Percentiles rank a stretch among this genome's conserved stretches.
Conservation (phyloP, 2,797 vertebrate species). For the Euthynnus affinis region DNA sequence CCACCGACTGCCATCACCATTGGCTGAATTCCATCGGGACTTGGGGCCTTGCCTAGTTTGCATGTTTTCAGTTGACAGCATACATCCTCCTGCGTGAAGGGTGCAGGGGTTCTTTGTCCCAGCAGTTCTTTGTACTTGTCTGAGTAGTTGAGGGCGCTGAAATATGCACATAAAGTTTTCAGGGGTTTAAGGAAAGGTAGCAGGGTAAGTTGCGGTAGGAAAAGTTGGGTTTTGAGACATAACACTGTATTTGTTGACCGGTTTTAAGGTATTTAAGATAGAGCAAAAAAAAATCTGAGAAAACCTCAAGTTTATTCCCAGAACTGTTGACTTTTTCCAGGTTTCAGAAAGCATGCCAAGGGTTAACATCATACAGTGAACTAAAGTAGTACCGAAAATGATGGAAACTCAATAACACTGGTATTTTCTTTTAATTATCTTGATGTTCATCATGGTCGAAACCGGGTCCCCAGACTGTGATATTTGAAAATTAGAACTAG, state of each 20-base stretch:
- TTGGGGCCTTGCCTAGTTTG: conserved; percentile 10
- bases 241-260: not conserved
- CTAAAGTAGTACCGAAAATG: not conserved
- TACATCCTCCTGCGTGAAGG: conserved; percentile 26
- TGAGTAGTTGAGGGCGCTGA: conserved; percentile 8
- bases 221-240: not conserved
- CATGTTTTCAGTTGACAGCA: conserved; percentile 36
- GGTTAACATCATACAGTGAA: not conserved
- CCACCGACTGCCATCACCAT: conserved; percentile 6
- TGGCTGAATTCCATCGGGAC: not conserved
- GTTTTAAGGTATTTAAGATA: conserved; percentile 17
- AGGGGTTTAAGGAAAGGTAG: not conserved
- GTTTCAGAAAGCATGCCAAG: not conserved
- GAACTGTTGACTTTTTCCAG: not conserved
- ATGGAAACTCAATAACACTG: not conserved
- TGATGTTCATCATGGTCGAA: conserved; percentile 45
- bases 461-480: conserved; percentile 36
- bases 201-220: not conserved
- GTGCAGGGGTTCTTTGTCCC: conserved; percentile 1
- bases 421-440: conserved; percentile 54
- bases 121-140: conserved; percentile 17
- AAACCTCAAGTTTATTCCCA: not conserved
- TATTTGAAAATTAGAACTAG: conserved; percentile 61
- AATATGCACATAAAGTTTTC: not conserved
- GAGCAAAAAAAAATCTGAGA: conserved; percentile 8